phyloP scores from a whole-genome alignment of 2,797 vertebrate species.

The Botia almorhae region DNA sequence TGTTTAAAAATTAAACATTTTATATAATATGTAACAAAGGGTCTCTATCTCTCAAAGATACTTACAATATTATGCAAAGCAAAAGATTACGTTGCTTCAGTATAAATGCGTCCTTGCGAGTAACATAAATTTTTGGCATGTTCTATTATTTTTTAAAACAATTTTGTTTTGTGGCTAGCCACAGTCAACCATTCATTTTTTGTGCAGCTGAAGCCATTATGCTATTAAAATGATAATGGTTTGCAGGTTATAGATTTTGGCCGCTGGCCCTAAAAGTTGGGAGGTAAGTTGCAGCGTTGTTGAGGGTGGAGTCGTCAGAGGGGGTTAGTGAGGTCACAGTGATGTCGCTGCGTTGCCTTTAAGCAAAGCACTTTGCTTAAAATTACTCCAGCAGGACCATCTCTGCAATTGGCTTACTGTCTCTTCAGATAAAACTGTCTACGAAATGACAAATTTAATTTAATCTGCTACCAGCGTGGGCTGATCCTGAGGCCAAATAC shows the following conservation, averaged over 20 bases:
- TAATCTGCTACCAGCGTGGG: conserved; percentile 30
- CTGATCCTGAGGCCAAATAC: conserved; percentile 34
- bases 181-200: background rate
- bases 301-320: background rate
- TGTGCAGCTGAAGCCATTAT: background rate
- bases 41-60: no score
- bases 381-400: conserved; percentile 26
- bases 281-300: background rate
- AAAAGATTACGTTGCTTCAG: no score
- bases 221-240: background rate
- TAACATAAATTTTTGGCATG: no score
- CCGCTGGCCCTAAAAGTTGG: background rate
- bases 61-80: no score
- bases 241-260: background rate
- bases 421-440: conserved; percentile 26
- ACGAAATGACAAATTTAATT: conserved; percentile 43
- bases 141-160: background rate
- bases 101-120: background rate
- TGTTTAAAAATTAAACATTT: no score
- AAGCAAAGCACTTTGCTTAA: conserved; percentile 37
- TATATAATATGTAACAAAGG: no score
- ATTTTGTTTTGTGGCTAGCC: background rate
- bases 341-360: conserved; percentile 8
- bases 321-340: background rate
- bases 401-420: conserved; percentile 41